A percentile compares a stretch with the other conserved stretches of the same genome.
phyloP scores from a whole-genome alignment of 2,113 vertebrate species.

The Podarcis muralis region DNA sequence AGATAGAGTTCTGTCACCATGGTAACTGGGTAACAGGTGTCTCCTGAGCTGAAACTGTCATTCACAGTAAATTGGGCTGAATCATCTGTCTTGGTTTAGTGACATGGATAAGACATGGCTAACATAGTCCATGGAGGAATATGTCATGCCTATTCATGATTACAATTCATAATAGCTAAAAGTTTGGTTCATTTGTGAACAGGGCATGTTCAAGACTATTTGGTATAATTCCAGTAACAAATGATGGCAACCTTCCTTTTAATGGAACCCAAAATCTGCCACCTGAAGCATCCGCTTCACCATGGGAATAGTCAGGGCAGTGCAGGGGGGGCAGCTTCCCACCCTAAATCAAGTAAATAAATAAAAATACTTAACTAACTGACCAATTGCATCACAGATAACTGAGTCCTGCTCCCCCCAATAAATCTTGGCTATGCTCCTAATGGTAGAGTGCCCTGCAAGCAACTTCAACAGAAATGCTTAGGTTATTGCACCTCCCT shows the following conservation, averaged over 20 bases:
- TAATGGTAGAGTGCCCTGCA: too few species aligned
- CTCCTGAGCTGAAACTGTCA: conserved; percentile 22
- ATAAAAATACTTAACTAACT: too few species aligned
- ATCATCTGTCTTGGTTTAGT: background rate
- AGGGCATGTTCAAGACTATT: background rate
- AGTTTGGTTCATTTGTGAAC: conserved; percentile 28
- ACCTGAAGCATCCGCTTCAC: background rate
- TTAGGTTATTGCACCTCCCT: background rate
- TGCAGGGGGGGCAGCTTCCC: too few species aligned
- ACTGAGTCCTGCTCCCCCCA: too few species aligned
- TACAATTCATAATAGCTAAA: conserved; percentile 2
- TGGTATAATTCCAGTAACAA: background rate
- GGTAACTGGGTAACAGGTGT: conserved; percentile 30
- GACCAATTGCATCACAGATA: too few species aligned
- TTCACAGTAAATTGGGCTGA: conserved; percentile 30
- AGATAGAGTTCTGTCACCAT: conserved; percentile 42
- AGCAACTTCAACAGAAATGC: too few species aligned
- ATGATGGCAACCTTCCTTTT: background rate
- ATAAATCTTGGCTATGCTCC: too few species aligned
- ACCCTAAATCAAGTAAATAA: too few species aligned
- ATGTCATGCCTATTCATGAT: background rate
- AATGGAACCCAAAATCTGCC: background rate
- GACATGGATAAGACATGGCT: background rate
- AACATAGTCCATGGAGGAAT: background rate
- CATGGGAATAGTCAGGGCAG: too few species aligned